Evolutionary conservation across 2,888 invertebrate species (phyloP).

Genomic region (Sialis lutaria): DNA sequence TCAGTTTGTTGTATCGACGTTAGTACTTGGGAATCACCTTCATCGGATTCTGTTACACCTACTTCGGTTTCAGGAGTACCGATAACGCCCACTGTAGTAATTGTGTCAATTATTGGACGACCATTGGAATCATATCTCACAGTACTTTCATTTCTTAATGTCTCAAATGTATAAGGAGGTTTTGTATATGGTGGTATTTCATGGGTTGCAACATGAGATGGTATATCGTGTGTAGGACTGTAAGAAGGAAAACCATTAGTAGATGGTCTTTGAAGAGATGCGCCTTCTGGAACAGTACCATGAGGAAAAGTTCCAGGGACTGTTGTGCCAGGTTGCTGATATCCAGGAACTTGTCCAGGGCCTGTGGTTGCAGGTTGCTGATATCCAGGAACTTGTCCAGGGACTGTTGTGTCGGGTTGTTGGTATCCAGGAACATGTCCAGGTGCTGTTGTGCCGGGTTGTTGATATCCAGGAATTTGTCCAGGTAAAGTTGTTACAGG

Average conservation of each 20-base stretch:
- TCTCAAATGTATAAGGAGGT: too few species aligned
- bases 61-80: neutral
- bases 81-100: conserved; percentile 2
- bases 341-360: too few species aligned
- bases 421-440: neutral
- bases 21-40: conserved; percentile 57
- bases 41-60: conserved; percentile 26
- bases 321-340: neutral
- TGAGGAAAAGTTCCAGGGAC: too few species aligned
- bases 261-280: too few species aligned
- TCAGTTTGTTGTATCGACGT: conserved; percentile 36
- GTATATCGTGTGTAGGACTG: too few species aligned
- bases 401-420: neutral
- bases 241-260: too few species aligned
- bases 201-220: too few species aligned
- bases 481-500: neutral
- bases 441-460: conserved; percentile 6
- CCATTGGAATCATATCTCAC: neutral
- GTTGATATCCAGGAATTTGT: conserved; percentile 1
- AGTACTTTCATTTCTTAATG: neutral
- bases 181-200: too few species aligned
- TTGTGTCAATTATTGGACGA: neutral
- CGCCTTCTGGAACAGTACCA: too few species aligned
- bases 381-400: neutral
- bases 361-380: conserved; percentile 1